phyloP scores from a whole-genome alignment of 2,113 vertebrate genomes.

The Microtus montanus region DNA sequence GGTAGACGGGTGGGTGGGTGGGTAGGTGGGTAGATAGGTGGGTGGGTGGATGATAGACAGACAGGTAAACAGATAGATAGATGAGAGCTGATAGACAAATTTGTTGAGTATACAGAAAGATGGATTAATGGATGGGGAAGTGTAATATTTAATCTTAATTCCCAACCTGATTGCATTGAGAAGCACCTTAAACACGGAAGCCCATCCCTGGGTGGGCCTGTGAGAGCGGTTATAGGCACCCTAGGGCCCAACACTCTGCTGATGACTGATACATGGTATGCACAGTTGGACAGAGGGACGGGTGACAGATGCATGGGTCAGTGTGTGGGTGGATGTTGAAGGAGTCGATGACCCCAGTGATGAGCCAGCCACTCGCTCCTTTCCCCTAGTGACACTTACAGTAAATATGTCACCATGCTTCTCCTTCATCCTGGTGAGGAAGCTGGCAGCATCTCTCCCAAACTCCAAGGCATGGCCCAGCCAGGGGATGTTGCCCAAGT shows the following conservation, averaged over 20 bases:
- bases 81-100: not conserved
- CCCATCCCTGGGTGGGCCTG: not conserved
- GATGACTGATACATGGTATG: not conserved
- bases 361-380: not conserved
- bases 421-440: conserved; percentile 89
- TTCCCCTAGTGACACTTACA: conserved; percentile 80
- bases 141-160: not conserved
- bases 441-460: conserved; percentile 90
- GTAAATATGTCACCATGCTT: conserved; percentile 94
- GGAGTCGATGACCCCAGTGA: not conserved
- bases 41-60: not conserved
- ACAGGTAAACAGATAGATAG: not conserved
- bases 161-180: not conserved
- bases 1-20: fast-evolving
- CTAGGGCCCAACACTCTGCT: not conserved
- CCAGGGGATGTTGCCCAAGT: conserved; percentile 90
- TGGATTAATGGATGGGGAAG: not conserved
- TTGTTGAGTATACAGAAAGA: not conserved
- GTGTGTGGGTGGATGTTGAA: fast-evolving
- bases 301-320: not conserved
- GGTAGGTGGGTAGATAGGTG: not conserved
- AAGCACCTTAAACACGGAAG: too few relatives aligned
- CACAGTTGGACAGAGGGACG: not conserved
- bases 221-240: not conserved
- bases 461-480: conserved; percentile 92